Base-by-base conservation (phyloP, 2,113 vertebrate genomes). In the Gasterosteus aculeatus region DNA sequence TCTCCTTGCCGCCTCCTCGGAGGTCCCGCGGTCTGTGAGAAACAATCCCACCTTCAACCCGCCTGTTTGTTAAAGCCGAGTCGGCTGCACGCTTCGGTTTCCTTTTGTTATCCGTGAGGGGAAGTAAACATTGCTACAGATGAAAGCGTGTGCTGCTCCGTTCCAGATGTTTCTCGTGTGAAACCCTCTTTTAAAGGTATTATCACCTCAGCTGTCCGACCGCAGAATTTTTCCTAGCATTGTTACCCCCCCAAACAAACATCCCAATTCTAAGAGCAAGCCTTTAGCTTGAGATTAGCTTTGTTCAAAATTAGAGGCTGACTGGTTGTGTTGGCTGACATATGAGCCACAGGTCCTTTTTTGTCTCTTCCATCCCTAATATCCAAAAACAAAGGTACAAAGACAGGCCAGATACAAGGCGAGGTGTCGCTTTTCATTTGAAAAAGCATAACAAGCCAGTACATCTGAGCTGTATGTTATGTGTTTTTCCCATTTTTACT, bases 351-450 rank as follows among this genome's bases (percentile, higher is more conserved):
- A 66, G 38, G 42, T 19, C 44, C 78, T 8, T 88, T 9, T 88
- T 80, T 84, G 87, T 87, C 81, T 81, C 67, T 80, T 51, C 57
- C 72, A 82, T 84, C 79, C 8, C 78, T 90, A 89, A 84, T 84
- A 84, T 81, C 78, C 75, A 69, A 72, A 82, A 90, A 92, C 85
- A 88, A 92, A 91, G 83, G 86, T 81, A 89, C 88, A 89, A 89
- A 90, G 79, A 26, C 44, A 29, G 18, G 15, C 68, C 56, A 86
- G 63, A 83, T 77, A 75, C 75, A 69, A 85, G 77, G 65, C 11
- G 26, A 35, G 69, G 84, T 87, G 84, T 92, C 83, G 5, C 71
- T 46, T 93, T 89, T 85, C 82, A 82, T 65, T 73, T 63, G 19
- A 38, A 10, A 62, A 60, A 77, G 14, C 3, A 41, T 7, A 68